Percentiles rank a stretch among this genome's conserved stretches.
phyloP scores from a whole-genome alignment of 1,140 invertebrate genomes.

The Hyles vespertilio region DNA sequence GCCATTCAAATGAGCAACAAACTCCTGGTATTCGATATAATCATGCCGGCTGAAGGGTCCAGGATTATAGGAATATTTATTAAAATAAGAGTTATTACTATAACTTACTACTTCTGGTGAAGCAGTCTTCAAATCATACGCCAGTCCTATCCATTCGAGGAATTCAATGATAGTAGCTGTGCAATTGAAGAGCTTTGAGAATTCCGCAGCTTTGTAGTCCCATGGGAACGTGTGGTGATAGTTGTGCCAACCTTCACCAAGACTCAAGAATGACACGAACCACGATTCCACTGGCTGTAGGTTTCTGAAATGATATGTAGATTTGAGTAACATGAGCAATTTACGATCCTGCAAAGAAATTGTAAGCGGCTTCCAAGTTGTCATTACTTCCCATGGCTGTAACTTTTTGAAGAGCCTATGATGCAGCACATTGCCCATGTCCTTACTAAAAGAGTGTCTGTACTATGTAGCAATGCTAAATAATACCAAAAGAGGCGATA shows the following conservation, averaged over 20 bases:
- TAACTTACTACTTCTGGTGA: conserved; percentile 65
- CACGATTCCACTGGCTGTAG: conserved; percentile 76
- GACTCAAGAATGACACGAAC: conserved; percentile 72
- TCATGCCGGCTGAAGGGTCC: too few relatives aligned
- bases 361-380: not conserved
- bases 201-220: conserved; percentile 82
- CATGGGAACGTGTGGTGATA: conserved; percentile 89
- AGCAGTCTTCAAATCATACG: conserved; percentile 80
- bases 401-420: too few relatives aligned
- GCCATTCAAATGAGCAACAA: too few relatives aligned
- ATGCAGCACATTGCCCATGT: too few relatives aligned
- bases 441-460: too few relatives aligned
- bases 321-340: not conserved
- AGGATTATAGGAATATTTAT: too few relatives aligned
- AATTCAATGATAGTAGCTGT: conserved; percentile 70
- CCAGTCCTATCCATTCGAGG: conserved; percentile 73
- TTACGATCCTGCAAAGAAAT: too few relatives aligned
- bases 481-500: too few relatives aligned
- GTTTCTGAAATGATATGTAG: conserved; percentile 2
- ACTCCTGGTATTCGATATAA: too few relatives aligned
- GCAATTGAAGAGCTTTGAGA: conserved; percentile 62
- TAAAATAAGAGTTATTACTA: not conserved
- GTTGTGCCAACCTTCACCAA: conserved; percentile 86
- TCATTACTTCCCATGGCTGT: too few relatives aligned
- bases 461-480: too few relatives aligned